Percentiles rank a stretch among this genome's conserved stretches.
phyloP scores from a whole-genome alignment of 2,888 invertebrate genomes.

The Patella pellucida region DNA sequence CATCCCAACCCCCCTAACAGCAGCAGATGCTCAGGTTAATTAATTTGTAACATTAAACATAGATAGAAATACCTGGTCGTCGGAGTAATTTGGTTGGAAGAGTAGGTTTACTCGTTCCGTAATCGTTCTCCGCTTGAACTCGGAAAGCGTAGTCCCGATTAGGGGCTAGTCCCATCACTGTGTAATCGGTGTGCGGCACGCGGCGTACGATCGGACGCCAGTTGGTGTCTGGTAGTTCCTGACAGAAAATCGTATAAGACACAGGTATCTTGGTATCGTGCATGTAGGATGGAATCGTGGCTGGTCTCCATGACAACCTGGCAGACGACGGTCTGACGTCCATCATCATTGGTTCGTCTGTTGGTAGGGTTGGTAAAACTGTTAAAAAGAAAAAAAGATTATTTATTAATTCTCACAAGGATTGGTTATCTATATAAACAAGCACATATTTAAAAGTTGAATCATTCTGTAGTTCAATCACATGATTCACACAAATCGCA shows the following conservation, averaged over 20 bases:
- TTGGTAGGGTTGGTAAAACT: slow-evolving; percentile 55
- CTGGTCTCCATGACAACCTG: slow-evolving; percentile 60
- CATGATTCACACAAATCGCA: no score
- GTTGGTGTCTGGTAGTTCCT: slow-evolving; percentile 49
- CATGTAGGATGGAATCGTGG: slow-evolving; percentile 51
- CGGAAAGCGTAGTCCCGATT: slow-evolving; percentile 96
- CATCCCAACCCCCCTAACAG: no score
- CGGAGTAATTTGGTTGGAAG: slow-evolving; percentile 73
- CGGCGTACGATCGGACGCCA: slow-evolving; percentile 58
- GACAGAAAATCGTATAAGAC: slow-evolving; percentile 56
- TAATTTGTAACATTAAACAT: no score
- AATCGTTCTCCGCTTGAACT: slow-evolving; percentile 95
- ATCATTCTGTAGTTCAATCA: no score
- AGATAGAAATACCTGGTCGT: slow-evolving; percentile 37
- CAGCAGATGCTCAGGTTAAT: no score
- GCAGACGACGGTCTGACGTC: slow-evolving; percentile 55
- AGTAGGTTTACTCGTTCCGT: slow-evolving; percentile 95
- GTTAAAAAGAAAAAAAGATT: not conserved
- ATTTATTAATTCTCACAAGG: no score
- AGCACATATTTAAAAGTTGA: no score
- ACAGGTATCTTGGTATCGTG: slow-evolving; percentile 43
- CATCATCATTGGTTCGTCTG: slow-evolving; percentile 55
- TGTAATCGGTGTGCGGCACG: slow-evolving; percentile 57
- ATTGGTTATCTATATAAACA: no score
- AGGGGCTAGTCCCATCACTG: slow-evolving; percentile 51